Evolutionary conservation across 2,888 invertebrate genomes (phyloP), one percentile per base, ranked within the genome.

Genomic region (Nemapogon koenigi): DNA sequence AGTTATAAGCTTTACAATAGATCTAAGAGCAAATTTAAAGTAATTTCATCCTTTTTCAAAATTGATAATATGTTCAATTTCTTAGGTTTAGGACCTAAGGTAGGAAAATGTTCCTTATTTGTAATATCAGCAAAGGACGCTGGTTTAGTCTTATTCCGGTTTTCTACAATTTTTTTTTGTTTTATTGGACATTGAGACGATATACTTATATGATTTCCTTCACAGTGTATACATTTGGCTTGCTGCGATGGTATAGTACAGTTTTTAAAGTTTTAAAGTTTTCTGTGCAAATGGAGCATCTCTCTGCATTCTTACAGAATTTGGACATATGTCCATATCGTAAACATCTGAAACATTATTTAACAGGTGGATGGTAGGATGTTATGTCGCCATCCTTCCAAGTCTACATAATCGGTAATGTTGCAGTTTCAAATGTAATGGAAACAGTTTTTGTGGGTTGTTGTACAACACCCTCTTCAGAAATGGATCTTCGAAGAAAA

Each of bases 201-300:
- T 7, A 31, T 31, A 15, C 4, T n/a, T 31, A 31, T 15, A 31
- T 31, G 31, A 16, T 31, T 31, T 16, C 16, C 31, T 14, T 31
- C 16, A 16, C 28, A 28, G 11, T 28, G 28, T 7, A 14, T 15
- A 16, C 31, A 31, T 31, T 4, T 15, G n/a, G 31, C 31, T 16
- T 31, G 4, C 7, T 16, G 3, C 8, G 11, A 6, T 4, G 31
- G 31, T 15, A 16, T 11, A 15, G 11, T 4, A 15, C 31, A 31
- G 13, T 31, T 11, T 11, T 31, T 31, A 31, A 16, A 31, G 16
- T 11, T 31, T 15, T 31, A 16, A n/a, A n/a, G 15, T 8, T 7
- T 16, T 31, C 31, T 7, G 4, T 16, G 16, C 31, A 31, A 15
- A 31, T 31, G n/a, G n/a, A n/a, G n/a, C n/a, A n/a, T n/a, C n/a